Percentiles rank a stretch among this genome's conserved stretches.
These are phyloP conservation scores for Euspilapteryx auroguttella DNA, from an alignment of 2,888 invertebrate species.

Conservation along the genomic window DNA sequence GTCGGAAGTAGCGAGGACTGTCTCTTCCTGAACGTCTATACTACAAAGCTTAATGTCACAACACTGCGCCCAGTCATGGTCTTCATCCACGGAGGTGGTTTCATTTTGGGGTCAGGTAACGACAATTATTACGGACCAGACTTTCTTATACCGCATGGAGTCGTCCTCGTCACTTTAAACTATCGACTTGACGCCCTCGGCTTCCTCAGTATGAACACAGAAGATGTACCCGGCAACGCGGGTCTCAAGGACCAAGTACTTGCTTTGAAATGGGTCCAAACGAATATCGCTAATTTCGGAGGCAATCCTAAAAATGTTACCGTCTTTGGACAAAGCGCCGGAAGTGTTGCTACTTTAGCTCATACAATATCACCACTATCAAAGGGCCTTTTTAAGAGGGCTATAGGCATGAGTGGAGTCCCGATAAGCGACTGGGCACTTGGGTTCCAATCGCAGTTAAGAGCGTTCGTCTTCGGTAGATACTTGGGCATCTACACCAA, in stretches of 20 bases:
- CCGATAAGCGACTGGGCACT: constrained; percentile 12
- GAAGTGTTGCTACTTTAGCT: constrained; percentile 15
- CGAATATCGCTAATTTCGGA: constrained; percentile 7
- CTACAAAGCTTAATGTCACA: constrained; percentile 5
- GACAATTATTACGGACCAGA: constrained; percentile 53
- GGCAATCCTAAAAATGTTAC: constrained; percentile 16
- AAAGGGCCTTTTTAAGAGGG: constrained; percentile 12
- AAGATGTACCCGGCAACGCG: constrained; percentile 50
- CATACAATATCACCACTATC: constrained; percentile 12
- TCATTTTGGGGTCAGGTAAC: constrained; percentile 42
- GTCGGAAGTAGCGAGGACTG: constrained; percentile 14
- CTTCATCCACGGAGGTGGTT: constrained; percentile 32
- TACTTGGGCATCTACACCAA: too few relatives aligned
- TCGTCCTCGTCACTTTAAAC: constrained; percentile 58
- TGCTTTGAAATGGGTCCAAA: constrained; percentile 5
- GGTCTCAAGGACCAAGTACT: constrained; percentile 21
- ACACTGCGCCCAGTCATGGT: constrained; percentile 10
- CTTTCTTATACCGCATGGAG: constrained; percentile 47
- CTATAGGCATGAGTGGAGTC: constrained; percentile 12
- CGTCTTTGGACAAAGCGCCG: constrained; percentile 25
- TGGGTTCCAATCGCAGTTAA: constrained; percentile 11
- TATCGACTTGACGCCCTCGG: constrained; percentile 55
- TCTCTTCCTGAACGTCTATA: constrained; percentile 12
- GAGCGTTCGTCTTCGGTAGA: constrained; percentile 14
- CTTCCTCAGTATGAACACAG: constrained; percentile 44